Evolutionary conservation across 2,888 invertebrate species (phyloP), one percentile per base, ranked within the genome.

Genomic region (Amiota mariae): DNA sequence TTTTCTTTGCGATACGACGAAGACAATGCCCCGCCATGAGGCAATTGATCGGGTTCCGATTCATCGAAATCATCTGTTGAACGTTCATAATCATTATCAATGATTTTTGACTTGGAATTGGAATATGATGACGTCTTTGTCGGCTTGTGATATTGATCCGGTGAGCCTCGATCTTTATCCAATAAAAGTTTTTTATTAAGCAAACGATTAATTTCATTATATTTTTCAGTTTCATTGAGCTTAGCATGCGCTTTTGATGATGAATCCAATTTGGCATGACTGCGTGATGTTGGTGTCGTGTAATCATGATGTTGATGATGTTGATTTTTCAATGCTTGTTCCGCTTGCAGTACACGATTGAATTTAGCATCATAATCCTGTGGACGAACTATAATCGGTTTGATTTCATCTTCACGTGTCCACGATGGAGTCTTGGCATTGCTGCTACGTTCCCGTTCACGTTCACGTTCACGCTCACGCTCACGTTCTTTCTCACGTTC

Each of bases 321-420:
- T n/a, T 63, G 46, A 36, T 36, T n/a, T n/a, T 63, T 46, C 3
- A 63, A 36, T 47, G 49, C 51, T 66, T 85, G 82, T 71, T 87
- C 87, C 72, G 86, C 82, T 73, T 89, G 88, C 78, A 89, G 80
- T 8, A 89, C 87, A 13, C 89, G 85, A 75, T 88, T 89, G 75
- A 90, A 90, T 76, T 89, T 88, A 9, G 88, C 87, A 79, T 90
- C 89, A 51, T 89, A 89, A 76, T 90, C 88, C 10, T 88, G 84
- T 72, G 90, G 89, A 49, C 90, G 85, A 80, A 88, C 85, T 57
- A 90, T 89, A 61, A 89, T 89, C 73, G 90, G 90, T 66, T 88
- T 89, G 56, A 90, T 90, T 75, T 90, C 89, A 76, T 90, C 90
- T 77, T 90, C 90, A 15, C 87, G 82, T 13, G 84, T 83, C 89